Percentiles rank a stretch among this genome's conserved stretches.
Conservation (phyloP, 2,797 vertebrate species). For the Schizothorax lantsangensis region DNA sequence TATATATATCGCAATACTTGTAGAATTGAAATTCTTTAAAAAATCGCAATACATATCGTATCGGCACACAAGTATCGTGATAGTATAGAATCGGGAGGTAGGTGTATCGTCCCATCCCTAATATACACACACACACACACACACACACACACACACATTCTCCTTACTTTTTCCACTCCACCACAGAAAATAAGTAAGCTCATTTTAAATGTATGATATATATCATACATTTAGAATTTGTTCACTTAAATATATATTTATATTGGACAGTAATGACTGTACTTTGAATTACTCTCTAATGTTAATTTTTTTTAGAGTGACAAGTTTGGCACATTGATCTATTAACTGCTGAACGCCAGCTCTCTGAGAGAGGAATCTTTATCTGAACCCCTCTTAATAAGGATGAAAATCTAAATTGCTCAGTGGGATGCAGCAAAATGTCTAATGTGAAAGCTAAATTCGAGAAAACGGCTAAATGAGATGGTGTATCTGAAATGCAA, state of each 20-base stretch:
- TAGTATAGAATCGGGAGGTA: no score
- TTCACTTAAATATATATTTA: background rate
- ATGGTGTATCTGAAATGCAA: constrained; percentile 5
- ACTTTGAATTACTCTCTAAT: background rate
- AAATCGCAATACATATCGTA: no score
- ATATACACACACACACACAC: no score
- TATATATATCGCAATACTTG: no score
- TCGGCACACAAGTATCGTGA: no score
- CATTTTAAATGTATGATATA: no score
- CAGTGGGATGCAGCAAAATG: constrained; percentile 10
- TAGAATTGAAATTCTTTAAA: no score
- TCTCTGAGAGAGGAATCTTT: constrained; percentile 35
- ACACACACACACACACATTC: no score
- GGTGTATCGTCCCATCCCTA: no score
- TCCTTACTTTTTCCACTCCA: no score
- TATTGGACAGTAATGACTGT: background rate
- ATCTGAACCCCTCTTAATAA: constrained; percentile 35
- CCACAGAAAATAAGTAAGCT: no score
- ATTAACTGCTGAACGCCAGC: background rate
- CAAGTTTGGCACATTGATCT: constrained; percentile 19
- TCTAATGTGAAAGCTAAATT: constrained; percentile 28
- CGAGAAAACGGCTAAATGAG: constrained; percentile 14
- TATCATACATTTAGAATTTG: background rate
- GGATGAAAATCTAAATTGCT: constrained; percentile 28
- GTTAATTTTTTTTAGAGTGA: constrained; percentile 32